A percentile compares a stretch with the other conserved stretches of the same genome.
Conservation (phyloP, 2,113 vertebrate genomes). For the Sceloporus undulatus region DNA sequence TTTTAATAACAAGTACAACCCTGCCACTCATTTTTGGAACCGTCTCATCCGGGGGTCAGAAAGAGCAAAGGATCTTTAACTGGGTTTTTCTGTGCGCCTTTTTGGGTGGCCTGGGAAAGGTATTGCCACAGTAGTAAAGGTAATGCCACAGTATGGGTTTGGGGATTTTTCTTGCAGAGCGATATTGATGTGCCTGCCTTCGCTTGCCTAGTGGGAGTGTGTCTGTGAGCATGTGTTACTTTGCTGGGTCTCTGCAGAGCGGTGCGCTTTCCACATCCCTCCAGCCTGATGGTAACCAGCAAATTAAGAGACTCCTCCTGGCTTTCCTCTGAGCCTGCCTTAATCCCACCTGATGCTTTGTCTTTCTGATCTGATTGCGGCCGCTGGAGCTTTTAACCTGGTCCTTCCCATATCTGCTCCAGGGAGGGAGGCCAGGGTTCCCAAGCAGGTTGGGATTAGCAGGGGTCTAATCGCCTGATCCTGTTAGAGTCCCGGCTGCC, state of each 20-base stretch:
- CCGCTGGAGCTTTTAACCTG: conserved; percentile 23
- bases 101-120: too few species aligned
- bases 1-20: too few species aligned
- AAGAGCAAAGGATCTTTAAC: too few species aligned
- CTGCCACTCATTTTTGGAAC: too few species aligned
- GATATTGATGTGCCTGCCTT: too few species aligned
- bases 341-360: conserved; percentile 35
- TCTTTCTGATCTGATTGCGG: conserved; percentile 30
- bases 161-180: not conserved
- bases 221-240: too few species aligned
- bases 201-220: too few species aligned
- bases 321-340: not conserved
- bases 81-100: too few species aligned
- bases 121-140: too few species aligned
- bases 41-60: too few species aligned
- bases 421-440: not conserved
- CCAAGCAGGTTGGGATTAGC: conserved; percentile 51
- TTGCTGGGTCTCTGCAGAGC: too few species aligned
- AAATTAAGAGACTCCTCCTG: not conserved
- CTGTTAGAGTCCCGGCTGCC: conserved; percentile 60
- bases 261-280: not conserved
- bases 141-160: too few species aligned
- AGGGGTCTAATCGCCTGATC: conserved; percentile 66
- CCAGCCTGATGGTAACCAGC: not conserved
- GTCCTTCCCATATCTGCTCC: conserved; percentile 21